A percentile compares a stretch with the other conserved stretches of the same genome.
These are phyloP conservation scores for Proteles cristata DNA, from an alignment of 2,113 vertebrate species.

Conservation along the genomic window DNA sequence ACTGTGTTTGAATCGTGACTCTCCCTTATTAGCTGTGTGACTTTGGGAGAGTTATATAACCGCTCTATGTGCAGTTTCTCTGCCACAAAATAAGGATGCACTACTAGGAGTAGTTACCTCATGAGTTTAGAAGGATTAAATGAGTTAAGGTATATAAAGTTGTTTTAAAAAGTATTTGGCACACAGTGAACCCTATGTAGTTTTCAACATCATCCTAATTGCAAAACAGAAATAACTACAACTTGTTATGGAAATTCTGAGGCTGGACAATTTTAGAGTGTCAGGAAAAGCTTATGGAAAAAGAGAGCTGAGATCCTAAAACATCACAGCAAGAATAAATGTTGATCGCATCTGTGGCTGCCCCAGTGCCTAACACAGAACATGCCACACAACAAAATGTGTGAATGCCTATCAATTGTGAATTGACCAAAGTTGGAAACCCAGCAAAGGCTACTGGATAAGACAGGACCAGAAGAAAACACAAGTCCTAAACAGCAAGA, in stretches of 20 bases:
- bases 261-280: not conserved
- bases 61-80: not conserved
- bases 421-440: not conserved
- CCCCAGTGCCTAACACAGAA: not conserved
- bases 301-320: not conserved
- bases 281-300: not conserved
- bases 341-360: not conserved
- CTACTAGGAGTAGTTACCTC: not conserved
- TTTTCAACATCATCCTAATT: not conserved
- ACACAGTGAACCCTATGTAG: not conserved
- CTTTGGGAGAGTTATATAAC: not conserved
- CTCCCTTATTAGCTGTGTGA: not conserved
- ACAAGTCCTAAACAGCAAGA: not conserved
- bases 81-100: not conserved
- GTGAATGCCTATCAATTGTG: not conserved
- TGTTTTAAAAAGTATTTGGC: not conserved
- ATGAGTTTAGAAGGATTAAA: not conserved
- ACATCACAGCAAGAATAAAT: not conserved
- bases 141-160: not conserved
- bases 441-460: not conserved
- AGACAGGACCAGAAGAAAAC: not conserved
- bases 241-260: not conserved
- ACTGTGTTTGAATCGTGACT: not conserved
- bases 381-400: not conserved
- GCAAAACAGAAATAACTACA: not conserved